Evolutionary conservation across 2,113 vertebrate genomes (phyloP), one percentile per base, ranked within the genome.

Genomic region (Silurus asotus): DNA sequence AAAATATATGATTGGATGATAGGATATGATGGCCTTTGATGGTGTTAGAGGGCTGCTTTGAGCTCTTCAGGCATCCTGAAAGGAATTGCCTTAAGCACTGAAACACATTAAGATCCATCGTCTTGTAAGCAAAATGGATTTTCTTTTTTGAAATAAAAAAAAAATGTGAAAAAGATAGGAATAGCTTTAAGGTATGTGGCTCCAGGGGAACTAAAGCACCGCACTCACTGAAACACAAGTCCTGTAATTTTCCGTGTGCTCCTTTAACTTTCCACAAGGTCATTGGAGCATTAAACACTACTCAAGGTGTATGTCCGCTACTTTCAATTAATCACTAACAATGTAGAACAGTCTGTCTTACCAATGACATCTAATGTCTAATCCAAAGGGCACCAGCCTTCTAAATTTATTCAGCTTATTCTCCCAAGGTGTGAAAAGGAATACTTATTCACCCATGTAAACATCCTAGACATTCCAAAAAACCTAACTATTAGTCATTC

Each of bases 401-500:
- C 75, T 84, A 87, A 88, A 90, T 88, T 87, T 90, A 90, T 90
- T 88, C 89, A 64, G 25, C 65, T 72, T 88, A 87, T 85, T 87
- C 87, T 88, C 87, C 83, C 83, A 87, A 88, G 84, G 89, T 90
- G 89, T 88, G 86, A 90, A 88, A 90, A 86, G 88, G 80, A 82
- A 86, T 88, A 88, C 83, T 90, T 84, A 87, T 88, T 90, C 69
- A 88, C 76, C 51, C 87, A 90, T 79, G 89, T 90, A 87, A 86
- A 84, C 67, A 58, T 87, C 72, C 56, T 77, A 53, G 74, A 78
- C 67, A 82, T 86, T 82, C 14, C 64, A 83, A 86, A 81, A 77
- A 58, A 80, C 61, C 17, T 78, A 88, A 88, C 86, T 45, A 58
- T 84, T 53, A 51, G 85, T 88, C 89, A 88, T 76, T 90, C 49